phyloP scores from a whole-genome alignment of 1,140 invertebrate genomes.

The Plodia interpunctella region DNA sequence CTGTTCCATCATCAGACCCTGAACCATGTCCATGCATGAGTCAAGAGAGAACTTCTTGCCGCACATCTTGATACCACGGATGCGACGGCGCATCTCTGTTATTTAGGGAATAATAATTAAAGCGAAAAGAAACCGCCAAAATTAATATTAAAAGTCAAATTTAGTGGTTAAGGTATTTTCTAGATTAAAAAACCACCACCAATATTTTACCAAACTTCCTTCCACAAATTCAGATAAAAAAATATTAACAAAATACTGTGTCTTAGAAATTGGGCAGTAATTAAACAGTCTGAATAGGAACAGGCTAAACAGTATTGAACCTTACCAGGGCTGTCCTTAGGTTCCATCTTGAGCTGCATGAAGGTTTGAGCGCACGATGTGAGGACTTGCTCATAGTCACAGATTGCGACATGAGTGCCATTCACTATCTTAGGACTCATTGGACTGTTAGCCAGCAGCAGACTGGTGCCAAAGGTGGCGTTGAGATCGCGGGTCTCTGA shows the following conservation, averaged over 20 bases:
- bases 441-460: constrained; percentile 94
- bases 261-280: no score
- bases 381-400: constrained; percentile 91
- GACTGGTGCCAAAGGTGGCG: constrained; percentile 94
- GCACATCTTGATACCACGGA: constrained; percentile 90
- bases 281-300: no score
- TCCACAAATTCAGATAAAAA: no score
- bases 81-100: constrained; percentile 84
- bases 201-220: no score
- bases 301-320: not conserved
- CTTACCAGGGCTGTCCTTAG: constrained; percentile 88
- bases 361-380: constrained; percentile 88
- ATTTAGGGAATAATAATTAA: constrained; percentile 15
- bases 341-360: constrained; percentile 81
- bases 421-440: constrained; percentile 98
- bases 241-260: no score
- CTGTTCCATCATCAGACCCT: constrained; percentile 78
- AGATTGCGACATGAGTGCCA: constrained; percentile 96
- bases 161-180: no score
- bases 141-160: no score
- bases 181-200: no score
- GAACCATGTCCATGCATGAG: constrained; percentile 93
- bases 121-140: not conserved
- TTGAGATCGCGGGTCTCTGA: constrained; percentile 88
- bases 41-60: constrained; percentile 92